phyloP scores from a whole-genome alignment of 2,113 vertebrate species.

The Rostratula benghalensis region DNA sequence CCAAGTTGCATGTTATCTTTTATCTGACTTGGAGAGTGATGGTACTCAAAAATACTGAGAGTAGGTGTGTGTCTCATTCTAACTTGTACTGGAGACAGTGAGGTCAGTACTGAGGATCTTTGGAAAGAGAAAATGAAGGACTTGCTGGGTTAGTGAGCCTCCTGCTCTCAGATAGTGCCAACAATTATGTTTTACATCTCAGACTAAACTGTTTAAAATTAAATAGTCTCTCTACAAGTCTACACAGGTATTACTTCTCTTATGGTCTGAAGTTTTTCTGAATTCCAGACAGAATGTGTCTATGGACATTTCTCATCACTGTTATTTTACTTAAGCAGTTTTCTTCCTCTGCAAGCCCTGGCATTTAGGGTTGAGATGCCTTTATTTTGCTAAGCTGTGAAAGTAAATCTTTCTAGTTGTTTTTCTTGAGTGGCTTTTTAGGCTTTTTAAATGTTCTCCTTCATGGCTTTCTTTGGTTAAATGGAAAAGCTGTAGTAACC shows the following conservation, averaged over 20 bases:
- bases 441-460: not conserved
- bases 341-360: not conserved
- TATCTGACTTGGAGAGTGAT: not conserved
- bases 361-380: not conserved
- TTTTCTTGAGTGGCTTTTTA: not conserved
- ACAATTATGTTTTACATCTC: not conserved
- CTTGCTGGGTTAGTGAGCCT: not conserved
- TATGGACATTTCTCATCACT: accelerated
- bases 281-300: not conserved
- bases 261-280: not conserved
- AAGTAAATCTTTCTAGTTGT: not conserved
- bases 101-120: not conserved
- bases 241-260: not conserved
- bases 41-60: not conserved
- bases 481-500: not conserved
- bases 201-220: not conserved
- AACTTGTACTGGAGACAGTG: not conserved
- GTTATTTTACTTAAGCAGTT: not conserved
- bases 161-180: not conserved
- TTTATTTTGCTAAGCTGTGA: not conserved
- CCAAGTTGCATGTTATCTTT: not conserved
- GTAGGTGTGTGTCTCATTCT: not conserved
- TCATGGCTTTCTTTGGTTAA: not conserved
- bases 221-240: not conserved
- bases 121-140: not conserved